Base-by-base conservation (phyloP, 2,888 invertebrate species). In the Parnassius smintheus region DNA sequence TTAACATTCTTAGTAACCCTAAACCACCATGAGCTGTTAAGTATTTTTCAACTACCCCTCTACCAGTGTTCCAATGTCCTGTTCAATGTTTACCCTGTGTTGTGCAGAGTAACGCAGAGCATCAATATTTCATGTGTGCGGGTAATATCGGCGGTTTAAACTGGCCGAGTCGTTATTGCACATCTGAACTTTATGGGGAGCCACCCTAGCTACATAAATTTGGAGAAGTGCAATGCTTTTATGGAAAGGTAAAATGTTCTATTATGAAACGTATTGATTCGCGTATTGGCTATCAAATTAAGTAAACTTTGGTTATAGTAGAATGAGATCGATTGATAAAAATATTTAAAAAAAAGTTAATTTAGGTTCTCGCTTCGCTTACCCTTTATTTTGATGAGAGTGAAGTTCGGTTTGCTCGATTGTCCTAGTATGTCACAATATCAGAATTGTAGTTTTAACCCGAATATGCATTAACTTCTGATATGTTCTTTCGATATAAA, bases 181-280 rank as follows among this genome's bases (percentile, higher is more conserved):
- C 86, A 86, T 88, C 83, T 85, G 85, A 86, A 84, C 82, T 87
- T 87, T 86, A 87, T 88, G 81, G 89, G 86, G 87, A 78, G 74
- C 78, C 83, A 83, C 87, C 88, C 88, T 81, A 76, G 77, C 75
- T 81, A 85, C 84, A 90, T 88, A 90, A 88, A 91, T 89, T 87
- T 84, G 75, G 81, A 80, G 80, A 82, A 85, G 83, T 84, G 85
- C 84, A 83, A 76, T 78, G 85, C 77, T 81, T 82, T 85, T 82
- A 82, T 82, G 79, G 80, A 82, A 83, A 85, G 82, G 81, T 85
- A 77, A 81, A 83, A 82, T 78, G 79, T 80, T 78, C 76, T 77
- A 68, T 74, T 77, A 78, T 80, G 82, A 81, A 83, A 72, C 62
- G 83, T 89, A 88, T 89, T 87, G 88, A 89, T 88, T 88, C 35